Evolutionary conservation across 2,797 vertebrate species (phyloP).

Genomic region (Margarornis squamiger): DNA sequence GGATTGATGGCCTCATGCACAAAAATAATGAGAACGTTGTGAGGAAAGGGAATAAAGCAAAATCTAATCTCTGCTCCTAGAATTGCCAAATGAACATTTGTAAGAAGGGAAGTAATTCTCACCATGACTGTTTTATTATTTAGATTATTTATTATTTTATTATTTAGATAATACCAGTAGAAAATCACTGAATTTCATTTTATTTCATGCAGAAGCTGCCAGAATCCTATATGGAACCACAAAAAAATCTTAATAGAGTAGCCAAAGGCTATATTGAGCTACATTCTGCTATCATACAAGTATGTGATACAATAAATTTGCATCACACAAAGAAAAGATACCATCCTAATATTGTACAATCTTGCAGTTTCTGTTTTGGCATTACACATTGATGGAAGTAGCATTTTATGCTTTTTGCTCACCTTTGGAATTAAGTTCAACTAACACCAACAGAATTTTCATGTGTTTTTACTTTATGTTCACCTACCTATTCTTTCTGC

Average conservation of each 20-base stretch:
- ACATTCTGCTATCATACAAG: background rate
- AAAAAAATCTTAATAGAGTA: background rate
- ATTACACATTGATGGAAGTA: background rate
- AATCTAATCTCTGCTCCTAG: background rate
- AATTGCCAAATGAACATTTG: background rate
- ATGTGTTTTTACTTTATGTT: background rate
- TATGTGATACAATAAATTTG: background rate
- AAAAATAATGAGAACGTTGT: background rate
- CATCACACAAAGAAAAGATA: background rate
- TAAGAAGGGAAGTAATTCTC: background rate
- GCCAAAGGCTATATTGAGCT: conserved; percentile 4
- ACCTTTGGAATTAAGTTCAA: background rate
- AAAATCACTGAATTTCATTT: conserved; percentile 25
- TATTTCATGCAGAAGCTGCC: background rate
- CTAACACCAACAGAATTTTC: background rate
- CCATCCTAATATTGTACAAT: background rate
- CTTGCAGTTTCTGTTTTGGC: background rate
- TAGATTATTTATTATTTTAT: conserved; percentile 16
- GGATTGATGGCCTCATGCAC: background rate
- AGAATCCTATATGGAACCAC: background rate
- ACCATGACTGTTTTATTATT: background rate
- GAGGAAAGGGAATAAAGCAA: background rate
- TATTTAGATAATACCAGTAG: background rate
- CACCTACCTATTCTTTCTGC: background rate
- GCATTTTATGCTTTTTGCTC: background rate